phyloP scores from a whole-genome alignment of 2,888 invertebrate species.

The Amphipyra tragopoginis region DNA sequence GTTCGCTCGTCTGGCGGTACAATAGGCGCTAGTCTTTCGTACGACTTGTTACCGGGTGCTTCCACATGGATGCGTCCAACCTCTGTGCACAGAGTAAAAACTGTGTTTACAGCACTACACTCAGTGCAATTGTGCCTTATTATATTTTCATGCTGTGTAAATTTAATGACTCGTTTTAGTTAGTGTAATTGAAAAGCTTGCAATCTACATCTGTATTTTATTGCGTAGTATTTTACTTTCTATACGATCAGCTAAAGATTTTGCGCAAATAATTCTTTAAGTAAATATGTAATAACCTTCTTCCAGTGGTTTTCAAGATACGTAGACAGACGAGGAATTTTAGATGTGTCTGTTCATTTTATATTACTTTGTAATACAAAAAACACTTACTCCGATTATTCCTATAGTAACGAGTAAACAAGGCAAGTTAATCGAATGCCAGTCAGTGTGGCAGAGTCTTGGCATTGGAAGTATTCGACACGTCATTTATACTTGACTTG shows the following conservation, averaged over 20 bases:
- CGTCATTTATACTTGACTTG: neutral
- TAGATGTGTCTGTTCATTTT: too few species aligned
- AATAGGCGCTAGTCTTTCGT: conserved; percentile 27
- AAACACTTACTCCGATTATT: neutral
- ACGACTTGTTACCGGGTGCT: conserved; percentile 26
- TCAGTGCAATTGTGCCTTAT: neutral
- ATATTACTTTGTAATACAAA: too few species aligned
- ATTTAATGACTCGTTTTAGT: neutral
- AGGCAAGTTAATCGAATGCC: neutral
- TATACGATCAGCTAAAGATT: too few species aligned
- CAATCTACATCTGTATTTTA: too few species aligned
- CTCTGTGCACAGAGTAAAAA: conserved; percentile 8
- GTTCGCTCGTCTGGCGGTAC: conserved; percentile 29
- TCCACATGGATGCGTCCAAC: conserved; percentile 40
- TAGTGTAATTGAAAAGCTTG: too few species aligned
- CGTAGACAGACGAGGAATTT: too few species aligned
- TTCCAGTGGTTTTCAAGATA: too few species aligned
- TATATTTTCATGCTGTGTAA: neutral
- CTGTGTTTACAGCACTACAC: neutral
- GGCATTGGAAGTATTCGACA: neutral
- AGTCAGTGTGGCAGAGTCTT: neutral
- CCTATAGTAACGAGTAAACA: neutral
- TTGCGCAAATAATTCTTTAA: too few species aligned
- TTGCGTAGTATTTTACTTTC: too few species aligned
- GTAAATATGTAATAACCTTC: too few species aligned